phyloP scores from a whole-genome alignment of 2,888 invertebrate species.

The Dione juno region DNA sequence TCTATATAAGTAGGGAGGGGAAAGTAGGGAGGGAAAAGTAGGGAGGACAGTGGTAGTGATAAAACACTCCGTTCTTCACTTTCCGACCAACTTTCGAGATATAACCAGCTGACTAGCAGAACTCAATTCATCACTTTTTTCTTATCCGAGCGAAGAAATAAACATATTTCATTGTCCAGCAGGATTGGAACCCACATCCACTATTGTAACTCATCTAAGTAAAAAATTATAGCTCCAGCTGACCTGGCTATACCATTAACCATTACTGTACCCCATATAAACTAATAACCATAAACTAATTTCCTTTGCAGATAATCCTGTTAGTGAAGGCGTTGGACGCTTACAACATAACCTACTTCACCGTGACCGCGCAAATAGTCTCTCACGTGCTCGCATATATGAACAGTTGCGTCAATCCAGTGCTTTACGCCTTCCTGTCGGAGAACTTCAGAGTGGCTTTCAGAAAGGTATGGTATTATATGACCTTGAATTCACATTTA shows the following conservation, averaged over 20 bases:
- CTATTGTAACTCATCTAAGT: too few species aligned
- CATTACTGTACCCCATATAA: too few species aligned
- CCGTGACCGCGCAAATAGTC: conserved; percentile 89
- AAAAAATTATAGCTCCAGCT: too few species aligned
- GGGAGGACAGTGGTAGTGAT: too few species aligned
- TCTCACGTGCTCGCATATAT: conserved; percentile 94
- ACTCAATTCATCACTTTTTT: too few species aligned
- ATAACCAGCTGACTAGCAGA: not conserved
- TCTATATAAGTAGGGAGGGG: too few species aligned
- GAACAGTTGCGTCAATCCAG: conserved; percentile 97
- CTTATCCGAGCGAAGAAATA: too few species aligned
- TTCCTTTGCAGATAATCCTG: conserved; percentile 88
- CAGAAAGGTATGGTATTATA: conserved; percentile 69
- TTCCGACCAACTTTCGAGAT: not conserved
- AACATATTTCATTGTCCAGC: not conserved
- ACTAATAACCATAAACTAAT: not conserved
- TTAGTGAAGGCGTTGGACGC: conserved; percentile 89
- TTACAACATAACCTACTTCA: conserved; percentile 87
- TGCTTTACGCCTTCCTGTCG: conserved; percentile 96
- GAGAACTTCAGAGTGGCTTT: conserved; percentile 97
- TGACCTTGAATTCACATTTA: not conserved
- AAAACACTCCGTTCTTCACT: not conserved
- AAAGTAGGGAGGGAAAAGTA: too few species aligned
- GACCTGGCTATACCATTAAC: too few species aligned
- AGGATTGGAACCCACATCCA: too few species aligned